phyloP scores from a whole-genome alignment of 2,888 invertebrate species.

The Eubasilissa splendida region DNA sequence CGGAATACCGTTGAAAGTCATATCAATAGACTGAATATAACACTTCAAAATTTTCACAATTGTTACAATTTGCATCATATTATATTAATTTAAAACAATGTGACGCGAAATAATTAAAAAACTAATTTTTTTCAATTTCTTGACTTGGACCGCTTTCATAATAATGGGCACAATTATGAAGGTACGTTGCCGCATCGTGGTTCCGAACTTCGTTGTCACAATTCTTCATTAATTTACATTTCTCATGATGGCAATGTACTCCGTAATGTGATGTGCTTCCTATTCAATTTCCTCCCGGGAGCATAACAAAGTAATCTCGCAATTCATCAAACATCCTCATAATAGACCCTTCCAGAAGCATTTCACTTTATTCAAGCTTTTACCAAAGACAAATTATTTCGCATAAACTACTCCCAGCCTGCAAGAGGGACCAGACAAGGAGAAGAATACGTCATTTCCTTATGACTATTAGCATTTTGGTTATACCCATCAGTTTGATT shows the following conservation, averaged over 20 bases:
- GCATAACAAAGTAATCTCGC: slow-evolving; percentile 18
- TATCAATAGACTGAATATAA: no score
- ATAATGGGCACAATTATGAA: no score
- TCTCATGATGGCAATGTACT: slow-evolving; percentile 11
- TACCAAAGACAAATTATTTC: slow-evolving; percentile 35
- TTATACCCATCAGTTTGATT: slow-evolving; percentile 46
- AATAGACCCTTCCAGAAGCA: slow-evolving; percentile 13
- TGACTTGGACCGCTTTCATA: no score
- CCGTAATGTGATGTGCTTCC: slow-evolving; percentile 8
- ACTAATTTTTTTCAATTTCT: no score
- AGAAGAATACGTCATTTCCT: slow-evolving; percentile 42
- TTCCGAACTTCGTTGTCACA: background rate
- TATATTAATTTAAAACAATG: no score
- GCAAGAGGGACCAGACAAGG: slow-evolving; percentile 8
- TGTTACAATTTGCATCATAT: no score
- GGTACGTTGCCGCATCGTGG: background rate
- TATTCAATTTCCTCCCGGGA: slow-evolving; percentile 10
- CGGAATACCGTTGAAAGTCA: no score
- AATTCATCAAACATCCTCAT: slow-evolving; percentile 19
- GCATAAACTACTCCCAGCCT: slow-evolving; percentile 20
- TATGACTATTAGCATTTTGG: slow-evolving; percentile 39
- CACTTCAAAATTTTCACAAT: no score
- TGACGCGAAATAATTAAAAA: no score
- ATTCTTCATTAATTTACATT: slow-evolving; percentile 13
- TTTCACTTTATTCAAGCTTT: slow-evolving; percentile 13